Conservation (phyloP, 2,888 invertebrate genomes). For the Metopia argyrocephala region DNA sequence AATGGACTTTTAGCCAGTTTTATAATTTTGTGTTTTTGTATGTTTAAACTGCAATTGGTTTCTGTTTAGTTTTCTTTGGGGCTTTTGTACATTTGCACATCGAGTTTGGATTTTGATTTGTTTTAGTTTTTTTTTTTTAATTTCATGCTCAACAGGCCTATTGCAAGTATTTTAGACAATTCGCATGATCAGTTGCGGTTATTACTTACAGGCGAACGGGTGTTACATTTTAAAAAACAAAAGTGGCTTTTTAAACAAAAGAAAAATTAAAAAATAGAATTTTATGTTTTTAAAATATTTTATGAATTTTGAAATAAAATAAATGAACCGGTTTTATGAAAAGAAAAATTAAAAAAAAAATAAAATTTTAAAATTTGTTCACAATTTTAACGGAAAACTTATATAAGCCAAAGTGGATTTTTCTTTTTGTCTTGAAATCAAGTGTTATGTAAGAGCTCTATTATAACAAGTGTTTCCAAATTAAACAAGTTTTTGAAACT, state of each 20-base stretch:
- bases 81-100: slow-evolving; percentile 44
- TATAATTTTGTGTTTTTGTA: slow-evolving; percentile 23
- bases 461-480: background rate
- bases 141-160: slow-evolving; percentile 51
- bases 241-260: background rate
- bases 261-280: slow-evolving; percentile 2
- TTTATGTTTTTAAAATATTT: too few relatives aligned
- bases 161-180: slow-evolving; percentile 51
- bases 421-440: background rate
- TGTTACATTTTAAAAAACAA: slow-evolving; percentile 23
- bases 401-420: background rate
- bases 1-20: slow-evolving; percentile 61
- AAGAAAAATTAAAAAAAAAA: background rate
- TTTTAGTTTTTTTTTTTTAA: slow-evolving; percentile 36
- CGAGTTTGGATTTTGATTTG: slow-evolving; percentile 38
- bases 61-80: slow-evolving; percentile 12
- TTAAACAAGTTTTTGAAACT: slow-evolving; percentile 4
- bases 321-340: background rate
- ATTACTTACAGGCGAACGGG: slow-evolving; percentile 78
- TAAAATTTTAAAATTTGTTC: slow-evolving; percentile 3
- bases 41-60: slow-evolving; percentile 36
- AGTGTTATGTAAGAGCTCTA: slow-evolving; percentile 22
- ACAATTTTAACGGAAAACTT: slow-evolving; percentile 5
- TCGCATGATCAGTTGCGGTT: slow-evolving; percentile 77
- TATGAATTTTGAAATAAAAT: background rate